Evolutionary conservation across 2,797 vertebrate species (phyloP), one percentile per base, ranked within the genome.

Genomic region (Emys orbicularis): DNA sequence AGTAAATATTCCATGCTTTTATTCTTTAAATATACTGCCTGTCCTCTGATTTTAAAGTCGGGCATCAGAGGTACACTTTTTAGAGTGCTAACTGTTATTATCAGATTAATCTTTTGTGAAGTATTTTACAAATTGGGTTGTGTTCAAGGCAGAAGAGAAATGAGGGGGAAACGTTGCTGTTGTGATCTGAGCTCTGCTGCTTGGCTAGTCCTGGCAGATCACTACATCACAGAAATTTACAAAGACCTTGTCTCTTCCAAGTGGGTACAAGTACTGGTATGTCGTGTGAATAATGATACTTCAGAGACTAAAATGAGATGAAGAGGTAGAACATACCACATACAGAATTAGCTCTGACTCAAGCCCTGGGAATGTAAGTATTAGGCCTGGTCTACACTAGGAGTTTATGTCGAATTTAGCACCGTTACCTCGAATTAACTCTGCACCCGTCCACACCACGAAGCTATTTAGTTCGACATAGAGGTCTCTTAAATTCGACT

Each of bases 71-170:
- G 4, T 84, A 56, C 92, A 84, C 82, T 56, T 37, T 56, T 92
- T 74, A 91, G 7, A 6, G 50, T 83, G 89, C 18, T 61, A 76
- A 57, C 77, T 12, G 29, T 83, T 88, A 27, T 21, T 4, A 91
- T 83, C 76, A 59, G 12, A 37, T 84, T 76, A 72, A 88, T 80
- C 44, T 88, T 86, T 94, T 88, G 50, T 47, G 12, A 87, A 41
- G 77, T 25, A 44, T 4, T 92, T 12, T 13, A 89, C 53, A 90
- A 86, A 57, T 2, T 10, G 8, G 11, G 2, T n/a, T 81, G 56
- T 72, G 53, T 12, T 61, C 65, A 92, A 84, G 52, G 44, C 92
- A 96, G 50, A 89, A 27, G 41, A 47, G 83, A 96, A 92, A 83
- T 56, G 57, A 52, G 83, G 27, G 77, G 19, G 85, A 86, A 25